These are phyloP conservation scores for Limenitis camilla DNA, from an alignment of 2,888 invertebrate genomes.

Conservation along the genomic window DNA sequence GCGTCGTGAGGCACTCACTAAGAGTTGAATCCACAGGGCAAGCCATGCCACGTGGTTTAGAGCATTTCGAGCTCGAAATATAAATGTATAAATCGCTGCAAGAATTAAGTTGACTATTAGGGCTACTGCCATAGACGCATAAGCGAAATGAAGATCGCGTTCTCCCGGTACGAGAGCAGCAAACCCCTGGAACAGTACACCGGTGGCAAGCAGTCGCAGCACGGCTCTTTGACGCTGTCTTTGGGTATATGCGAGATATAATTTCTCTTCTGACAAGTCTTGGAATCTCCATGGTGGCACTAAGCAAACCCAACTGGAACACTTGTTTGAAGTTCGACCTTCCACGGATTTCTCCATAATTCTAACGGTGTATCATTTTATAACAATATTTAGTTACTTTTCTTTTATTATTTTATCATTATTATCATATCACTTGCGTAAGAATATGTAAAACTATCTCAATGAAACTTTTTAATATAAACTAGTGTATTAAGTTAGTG, in stretches of 20 bases:
- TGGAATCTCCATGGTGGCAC: conserved; percentile 59
- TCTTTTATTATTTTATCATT: conserved; percentile 5
- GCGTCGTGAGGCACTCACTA: conserved; percentile 63
- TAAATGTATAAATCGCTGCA: conserved; percentile 38
- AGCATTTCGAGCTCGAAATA: conserved; percentile 57
- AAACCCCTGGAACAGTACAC: conserved; percentile 51
- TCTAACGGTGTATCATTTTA: conserved; percentile 29
- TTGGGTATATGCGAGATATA: conserved; percentile 57
- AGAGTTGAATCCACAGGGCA: conserved; percentile 64
- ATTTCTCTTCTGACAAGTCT: conserved; percentile 53
- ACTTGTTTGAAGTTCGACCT: conserved; percentile 38
- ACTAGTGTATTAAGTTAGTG: too few relatives aligned
- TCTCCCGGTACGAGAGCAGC: conserved; percentile 59
- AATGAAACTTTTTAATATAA: too few relatives aligned
- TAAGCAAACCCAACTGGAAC: conserved; percentile 41
- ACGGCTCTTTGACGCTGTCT: conserved; percentile 58
- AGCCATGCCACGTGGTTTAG: conserved; percentile 81
- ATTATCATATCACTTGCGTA: not conserved
- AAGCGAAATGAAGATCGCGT: conserved; percentile 47
- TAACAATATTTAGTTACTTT: conserved; percentile 10
- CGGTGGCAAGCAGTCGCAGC: conserved; percentile 51
- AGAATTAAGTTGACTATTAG: conserved; percentile 41
- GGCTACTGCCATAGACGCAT: conserved; percentile 39
- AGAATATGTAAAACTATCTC: not conserved
- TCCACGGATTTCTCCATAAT: conserved; percentile 52